Base-by-base conservation (phyloP, 23 tunicate genomes). In the Diplosoma virens region DNA sequence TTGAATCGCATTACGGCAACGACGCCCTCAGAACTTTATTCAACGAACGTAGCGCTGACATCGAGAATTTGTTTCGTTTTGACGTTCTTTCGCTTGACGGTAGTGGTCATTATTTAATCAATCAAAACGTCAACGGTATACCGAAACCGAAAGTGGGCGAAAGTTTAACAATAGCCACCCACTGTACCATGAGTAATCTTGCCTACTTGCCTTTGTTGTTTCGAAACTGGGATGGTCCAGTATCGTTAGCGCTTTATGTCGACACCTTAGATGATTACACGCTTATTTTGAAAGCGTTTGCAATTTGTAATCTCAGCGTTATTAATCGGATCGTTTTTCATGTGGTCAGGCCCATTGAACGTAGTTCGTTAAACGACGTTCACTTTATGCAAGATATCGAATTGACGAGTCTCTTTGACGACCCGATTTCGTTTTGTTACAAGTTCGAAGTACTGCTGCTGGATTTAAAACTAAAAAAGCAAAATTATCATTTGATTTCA, bases 161-260 rank as follows among this genome's bases (percentile, higher is more conserved):
- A 9, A 21, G 29, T 3, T 28, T 73, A 17, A 75, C 80, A 6
- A 3, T 75, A n/a, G 11, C 21, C 4, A 55, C 64, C 50, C 67
- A 55, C 48, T 75, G 63, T 22, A 18, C 66, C 1, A 4, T 75
- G 26, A 27, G 37, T n/a, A 5, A 75, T 30, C 28, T 77, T 4
- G 1, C 20, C 41, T 18, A 56, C 36, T 59, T 77, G 17, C 35
- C 82, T 17, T 66, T 23, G 1, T 61, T 77, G 34, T 20, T 59
- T 1, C 7, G 25, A 37, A 52, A 35, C 16, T 85, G 84, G 83
- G 66, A 69, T 32, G 82, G 90, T 17, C 84, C 90, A 1, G 47
- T 85, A 17, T 85, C 84, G 5, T n/a, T 78, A 6, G 65, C 90
- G 24, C 73, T 85, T 25, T 85, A 68, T 70, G 64, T 73, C 64